Conservation (phyloP, 1,140 invertebrate species). For the Aphis gossypii region DNA sequence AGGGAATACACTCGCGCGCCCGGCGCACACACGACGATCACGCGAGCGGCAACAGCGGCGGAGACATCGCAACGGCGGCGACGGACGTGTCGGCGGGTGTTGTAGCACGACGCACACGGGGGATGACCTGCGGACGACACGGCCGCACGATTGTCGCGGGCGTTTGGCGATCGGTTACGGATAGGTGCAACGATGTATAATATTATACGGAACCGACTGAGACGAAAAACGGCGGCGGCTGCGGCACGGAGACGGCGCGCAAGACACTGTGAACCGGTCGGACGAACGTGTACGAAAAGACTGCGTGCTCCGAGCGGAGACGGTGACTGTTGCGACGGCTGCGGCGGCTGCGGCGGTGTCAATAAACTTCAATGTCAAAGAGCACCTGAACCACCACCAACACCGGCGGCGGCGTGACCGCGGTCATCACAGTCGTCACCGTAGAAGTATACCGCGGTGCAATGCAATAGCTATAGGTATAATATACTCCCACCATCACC, state of each 20-base stretch:
- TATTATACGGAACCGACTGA: neutral
- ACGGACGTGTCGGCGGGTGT: neutral
- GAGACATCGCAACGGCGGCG: neutral
- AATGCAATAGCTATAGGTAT: neutral
- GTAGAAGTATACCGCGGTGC: neutral
- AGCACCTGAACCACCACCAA: conserved; percentile 28
- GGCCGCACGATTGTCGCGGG: neutral
- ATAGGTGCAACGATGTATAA: neutral
- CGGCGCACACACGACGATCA: neutral
- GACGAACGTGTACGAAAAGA: conserved; percentile 40
- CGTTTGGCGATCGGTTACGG: no score
- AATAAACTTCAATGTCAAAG: conserved; percentile 58
- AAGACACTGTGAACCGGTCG: conserved; percentile 16
- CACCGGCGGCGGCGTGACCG: neutral
- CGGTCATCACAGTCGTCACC: conserved; percentile 18
- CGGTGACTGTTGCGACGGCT: neutral
- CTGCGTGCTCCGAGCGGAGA: conserved; percentile 29
- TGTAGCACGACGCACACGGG: neutral
- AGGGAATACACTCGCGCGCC: no score
- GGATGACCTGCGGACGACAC: no score
- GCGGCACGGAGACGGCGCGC: neutral
- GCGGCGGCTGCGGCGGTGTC: conserved; percentile 23
- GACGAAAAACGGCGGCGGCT: neutral
- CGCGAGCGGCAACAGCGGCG: neutral
- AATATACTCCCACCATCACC: neutral